phyloP scores from a whole-genome alignment of 1,140 invertebrate species.

The Phenacoccus solenopsis region DNA sequence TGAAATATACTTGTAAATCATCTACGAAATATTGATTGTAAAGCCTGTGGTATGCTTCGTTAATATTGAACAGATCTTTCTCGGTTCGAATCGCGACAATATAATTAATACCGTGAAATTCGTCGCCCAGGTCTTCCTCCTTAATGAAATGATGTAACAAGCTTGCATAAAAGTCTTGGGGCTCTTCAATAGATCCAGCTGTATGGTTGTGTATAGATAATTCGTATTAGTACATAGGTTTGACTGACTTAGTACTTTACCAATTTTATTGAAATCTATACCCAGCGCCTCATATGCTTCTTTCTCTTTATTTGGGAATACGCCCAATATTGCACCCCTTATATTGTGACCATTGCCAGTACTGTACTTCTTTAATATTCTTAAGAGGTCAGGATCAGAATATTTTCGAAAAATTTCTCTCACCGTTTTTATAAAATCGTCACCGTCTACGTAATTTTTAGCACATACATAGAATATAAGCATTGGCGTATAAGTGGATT shows the following conservation, averaged over 20 bases:
- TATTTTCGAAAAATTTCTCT: neutral
- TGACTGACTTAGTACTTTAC: too few species aligned
- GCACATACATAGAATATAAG: too few species aligned
- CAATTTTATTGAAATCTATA: too few species aligned
- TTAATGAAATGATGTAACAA: neutral
- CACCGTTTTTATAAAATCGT: neutral
- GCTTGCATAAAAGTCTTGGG: neutral
- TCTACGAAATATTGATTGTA: neutral
- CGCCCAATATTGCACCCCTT: neutral
- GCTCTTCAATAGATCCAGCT: neutral
- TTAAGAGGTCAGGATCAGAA: neutral
- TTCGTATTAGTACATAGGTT: too few species aligned
- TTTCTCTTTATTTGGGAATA: neutral
- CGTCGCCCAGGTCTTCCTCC: neutral
- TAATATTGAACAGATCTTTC: neutral
- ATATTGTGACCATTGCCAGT: neutral
- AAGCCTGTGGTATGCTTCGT: neutral
- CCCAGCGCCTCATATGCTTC: neutral
- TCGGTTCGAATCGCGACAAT: neutral
- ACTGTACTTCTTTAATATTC: neutral
- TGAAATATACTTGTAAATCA: neutral
- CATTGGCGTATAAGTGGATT: too few species aligned
- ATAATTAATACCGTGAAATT: neutral
- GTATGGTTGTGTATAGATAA: too few species aligned
- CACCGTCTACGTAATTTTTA: too few species aligned